These are phyloP conservation scores for Motacilla alba DNA, from an alignment of 2,113 vertebrate species.

Conservation along the genomic window DNA sequence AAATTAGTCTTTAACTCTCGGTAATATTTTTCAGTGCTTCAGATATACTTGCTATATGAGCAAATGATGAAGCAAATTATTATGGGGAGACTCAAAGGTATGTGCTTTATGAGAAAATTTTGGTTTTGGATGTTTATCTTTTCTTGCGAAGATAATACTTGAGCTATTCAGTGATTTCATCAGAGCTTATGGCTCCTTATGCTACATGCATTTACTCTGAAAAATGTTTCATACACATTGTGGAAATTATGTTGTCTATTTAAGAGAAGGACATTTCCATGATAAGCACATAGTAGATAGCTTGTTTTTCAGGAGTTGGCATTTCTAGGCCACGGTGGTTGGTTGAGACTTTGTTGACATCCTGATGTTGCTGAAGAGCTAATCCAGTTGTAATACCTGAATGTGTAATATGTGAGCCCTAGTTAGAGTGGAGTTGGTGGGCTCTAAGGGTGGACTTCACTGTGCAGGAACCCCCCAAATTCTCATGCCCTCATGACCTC, in stretches of 20 bases:
- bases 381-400: not conserved
- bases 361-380: not conserved
- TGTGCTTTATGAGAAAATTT: not conserved
- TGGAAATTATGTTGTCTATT: not conserved
- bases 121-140: not conserved
- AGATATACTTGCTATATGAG: not conserved
- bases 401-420: not conserved
- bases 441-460: not conserved
- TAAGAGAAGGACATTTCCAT: not conserved
- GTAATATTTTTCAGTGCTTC: not conserved
- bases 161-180: not conserved
- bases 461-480: not conserved
- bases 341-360: not conserved
- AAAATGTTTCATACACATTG: not conserved
- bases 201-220: not conserved
- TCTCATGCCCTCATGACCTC: conserved; percentile 28
- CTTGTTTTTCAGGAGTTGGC: not conserved
- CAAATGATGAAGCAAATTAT: not conserved
- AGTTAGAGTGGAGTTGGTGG: not conserved
- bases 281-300: not conserved
- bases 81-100: not conserved
- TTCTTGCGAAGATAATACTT: not conserved
- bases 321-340: not conserved
- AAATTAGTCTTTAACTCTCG: not conserved
- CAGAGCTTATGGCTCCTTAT: not conserved